A percentile compares a stretch with the other conserved stretches of the same genome.
phyloP scores from a whole-genome alignment of 64 coral and sea anemone genomes.

The Trachythela sp. region DNA sequence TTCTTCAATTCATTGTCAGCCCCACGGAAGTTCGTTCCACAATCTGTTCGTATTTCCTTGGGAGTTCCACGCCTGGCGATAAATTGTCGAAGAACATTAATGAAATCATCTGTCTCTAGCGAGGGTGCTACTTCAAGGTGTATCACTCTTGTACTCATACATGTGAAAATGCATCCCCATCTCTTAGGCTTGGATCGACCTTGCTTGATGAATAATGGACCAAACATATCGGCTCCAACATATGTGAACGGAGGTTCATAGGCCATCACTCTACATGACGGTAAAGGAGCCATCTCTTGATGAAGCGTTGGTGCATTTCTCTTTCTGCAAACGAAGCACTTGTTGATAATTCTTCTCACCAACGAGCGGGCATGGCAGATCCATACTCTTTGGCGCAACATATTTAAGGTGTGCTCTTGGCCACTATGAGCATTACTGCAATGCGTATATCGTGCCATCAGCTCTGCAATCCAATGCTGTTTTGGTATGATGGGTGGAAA shows the following conservation, averaged over 20 bases:
- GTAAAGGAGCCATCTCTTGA: slow-evolving; percentile 57
- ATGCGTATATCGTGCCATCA: background rate
- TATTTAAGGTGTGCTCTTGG: background rate
- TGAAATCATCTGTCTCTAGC: slow-evolving; percentile 49
- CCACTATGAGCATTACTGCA: background rate
- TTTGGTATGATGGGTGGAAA: background rate
- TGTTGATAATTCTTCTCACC: background rate
- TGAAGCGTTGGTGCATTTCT: background rate
- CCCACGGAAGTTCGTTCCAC: slow-evolving; percentile 73
- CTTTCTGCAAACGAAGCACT: background rate
- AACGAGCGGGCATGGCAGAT: background rate
- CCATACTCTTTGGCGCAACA: background rate
- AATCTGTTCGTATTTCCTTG: slow-evolving; percentile 65
- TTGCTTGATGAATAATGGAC: slow-evolving; percentile 52
- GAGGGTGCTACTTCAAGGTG: slow-evolving; percentile 53
- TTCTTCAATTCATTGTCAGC: slow-evolving; percentile 54
- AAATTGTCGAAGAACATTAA: slow-evolving; percentile 52
- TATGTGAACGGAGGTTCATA: slow-evolving; percentile 66
- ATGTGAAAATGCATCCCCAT: slow-evolving; percentile 68
- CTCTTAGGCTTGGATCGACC: slow-evolving; percentile 47
- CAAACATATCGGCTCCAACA: slow-evolving; percentile 53
- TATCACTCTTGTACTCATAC: slow-evolving; percentile 51
- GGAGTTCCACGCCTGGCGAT: slow-evolving; percentile 46
- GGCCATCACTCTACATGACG: slow-evolving; percentile 35
- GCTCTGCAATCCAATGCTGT: background rate